phyloP scores from a whole-genome alignment of 64 coral and sea anemone genomes.

The Anthopleura sola region DNA sequence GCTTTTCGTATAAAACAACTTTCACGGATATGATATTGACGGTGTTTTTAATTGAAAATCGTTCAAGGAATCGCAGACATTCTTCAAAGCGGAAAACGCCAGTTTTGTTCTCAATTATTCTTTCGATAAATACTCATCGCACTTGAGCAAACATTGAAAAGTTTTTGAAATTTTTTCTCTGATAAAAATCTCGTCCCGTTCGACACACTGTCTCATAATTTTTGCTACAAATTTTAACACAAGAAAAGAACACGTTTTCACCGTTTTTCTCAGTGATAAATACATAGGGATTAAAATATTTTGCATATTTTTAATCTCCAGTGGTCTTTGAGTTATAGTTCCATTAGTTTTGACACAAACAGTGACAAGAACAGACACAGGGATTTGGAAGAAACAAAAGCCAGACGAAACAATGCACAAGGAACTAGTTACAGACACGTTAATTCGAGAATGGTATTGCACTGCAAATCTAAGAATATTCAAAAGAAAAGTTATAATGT shows the following conservation, averaged over 20 bases:
- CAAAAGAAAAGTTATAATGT: neutral
- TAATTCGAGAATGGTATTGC: too few species aligned
- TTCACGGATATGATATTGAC: constrained; percentile 11
- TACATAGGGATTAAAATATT: neutral
- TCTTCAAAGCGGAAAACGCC: neutral
- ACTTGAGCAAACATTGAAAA: neutral
- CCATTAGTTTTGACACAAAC: neutral
- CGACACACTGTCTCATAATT: neutral
- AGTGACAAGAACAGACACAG: neutral
- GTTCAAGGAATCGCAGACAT: neutral
- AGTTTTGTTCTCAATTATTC: neutral
- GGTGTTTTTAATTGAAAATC: neutral
- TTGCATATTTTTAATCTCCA: neutral
- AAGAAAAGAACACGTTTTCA: neutral
- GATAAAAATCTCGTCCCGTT: constrained; percentile 5
- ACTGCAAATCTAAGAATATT: too few species aligned
- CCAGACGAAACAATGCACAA: neutral
- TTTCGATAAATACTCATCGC: neutral
- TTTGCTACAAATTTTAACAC: constrained; percentile 1
- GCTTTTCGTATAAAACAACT: constrained; percentile 11
- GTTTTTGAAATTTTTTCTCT: neutral
- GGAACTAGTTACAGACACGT: neutral
- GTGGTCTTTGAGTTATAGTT: neutral
- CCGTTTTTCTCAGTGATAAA: neutral
- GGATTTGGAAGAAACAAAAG: neutral